phyloP scores from a whole-genome alignment of 2,888 invertebrate genomes.

The Eupithecia centaureata region DNA sequence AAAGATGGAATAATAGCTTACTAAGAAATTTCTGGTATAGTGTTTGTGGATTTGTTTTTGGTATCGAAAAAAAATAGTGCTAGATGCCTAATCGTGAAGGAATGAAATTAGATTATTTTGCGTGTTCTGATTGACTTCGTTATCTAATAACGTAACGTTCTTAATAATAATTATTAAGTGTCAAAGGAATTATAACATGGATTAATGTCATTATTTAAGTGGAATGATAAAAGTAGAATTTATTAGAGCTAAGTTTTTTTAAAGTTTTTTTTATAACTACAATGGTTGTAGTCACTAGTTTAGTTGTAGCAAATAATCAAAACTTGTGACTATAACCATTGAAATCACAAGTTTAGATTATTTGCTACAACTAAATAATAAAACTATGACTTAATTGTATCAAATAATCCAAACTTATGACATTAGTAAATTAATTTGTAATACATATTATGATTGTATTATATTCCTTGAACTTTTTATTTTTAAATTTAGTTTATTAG shows the following conservation, averaged over 20 bases:
- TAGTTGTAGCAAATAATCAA: too few relatives aligned
- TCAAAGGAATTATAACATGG: background rate
- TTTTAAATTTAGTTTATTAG: too few relatives aligned
- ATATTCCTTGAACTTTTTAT: too few relatives aligned
- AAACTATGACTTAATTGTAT: too few relatives aligned
- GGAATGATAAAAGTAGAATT: background rate
- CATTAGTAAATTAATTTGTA: background rate
- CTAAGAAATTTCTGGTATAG: background rate
- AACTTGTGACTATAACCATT: background rate
- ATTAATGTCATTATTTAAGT: background rate
- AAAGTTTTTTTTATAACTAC: too few relatives aligned
- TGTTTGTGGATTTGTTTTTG: background rate
- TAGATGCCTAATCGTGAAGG: background rate
- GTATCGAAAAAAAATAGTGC: background rate
- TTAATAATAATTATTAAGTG: background rate
- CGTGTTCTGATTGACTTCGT: slow-evolving; percentile 25
- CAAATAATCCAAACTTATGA: too few relatives aligned
- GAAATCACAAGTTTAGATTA: background rate
- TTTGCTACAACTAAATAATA: too few relatives aligned
- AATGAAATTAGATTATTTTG: background rate
- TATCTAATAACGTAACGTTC: too few relatives aligned
- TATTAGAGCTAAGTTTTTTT: background rate
- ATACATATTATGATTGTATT: background rate
- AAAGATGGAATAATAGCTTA: background rate
- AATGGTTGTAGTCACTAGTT: too few relatives aligned